A percentile compares a stretch with the other conserved stretches of the same genome.
Evolutionary conservation across 1,140 invertebrate species (phyloP).

Genomic region (Drosophila punjabiensis): DNA sequence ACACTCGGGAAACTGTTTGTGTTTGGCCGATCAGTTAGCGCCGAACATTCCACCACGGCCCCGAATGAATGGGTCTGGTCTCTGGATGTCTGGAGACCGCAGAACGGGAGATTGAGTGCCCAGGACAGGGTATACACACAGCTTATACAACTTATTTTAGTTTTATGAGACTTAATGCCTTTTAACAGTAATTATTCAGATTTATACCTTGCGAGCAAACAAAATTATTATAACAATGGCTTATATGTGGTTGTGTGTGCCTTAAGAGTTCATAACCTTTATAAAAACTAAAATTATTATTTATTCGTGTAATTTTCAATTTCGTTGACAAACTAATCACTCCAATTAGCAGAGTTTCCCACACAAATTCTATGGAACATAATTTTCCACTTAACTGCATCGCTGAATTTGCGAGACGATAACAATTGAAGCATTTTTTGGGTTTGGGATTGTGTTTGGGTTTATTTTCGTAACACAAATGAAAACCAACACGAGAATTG

Average conservation of each 20-base stretch:
- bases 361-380: slow-evolving; percentile 4
- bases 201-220: too few relatives aligned
- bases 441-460: not conserved
- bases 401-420: not conserved
- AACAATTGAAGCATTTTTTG: slow-evolving; percentile 7
- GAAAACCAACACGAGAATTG: slow-evolving; percentile 5
- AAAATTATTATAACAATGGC: too few relatives aligned
- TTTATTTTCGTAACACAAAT: slow-evolving; percentile 8
- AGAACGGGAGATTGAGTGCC: not conserved
- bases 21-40: slow-evolving; percentile 50
- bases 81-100: not conserved
- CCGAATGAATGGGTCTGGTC: slow-evolving; percentile 32
- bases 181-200: too few relatives aligned
- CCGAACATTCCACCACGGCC: slow-evolving; percentile 32
- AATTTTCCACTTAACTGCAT: slow-evolving; percentile 14
- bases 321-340: not conserved
- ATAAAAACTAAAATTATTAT: not conserved
- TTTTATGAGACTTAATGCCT: not conserved
- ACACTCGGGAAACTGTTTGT: slow-evolving; percentile 37
- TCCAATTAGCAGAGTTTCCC: slow-evolving; percentile 4
- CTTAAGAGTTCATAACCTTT: too few relatives aligned
- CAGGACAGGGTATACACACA: not conserved
- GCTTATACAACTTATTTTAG: not conserved
- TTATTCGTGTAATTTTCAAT: not conserved
- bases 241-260: too few relatives aligned